Base-by-base conservation (phyloP, 2,113 vertebrate genomes). In the Amphiprion ocellaris region DNA sequence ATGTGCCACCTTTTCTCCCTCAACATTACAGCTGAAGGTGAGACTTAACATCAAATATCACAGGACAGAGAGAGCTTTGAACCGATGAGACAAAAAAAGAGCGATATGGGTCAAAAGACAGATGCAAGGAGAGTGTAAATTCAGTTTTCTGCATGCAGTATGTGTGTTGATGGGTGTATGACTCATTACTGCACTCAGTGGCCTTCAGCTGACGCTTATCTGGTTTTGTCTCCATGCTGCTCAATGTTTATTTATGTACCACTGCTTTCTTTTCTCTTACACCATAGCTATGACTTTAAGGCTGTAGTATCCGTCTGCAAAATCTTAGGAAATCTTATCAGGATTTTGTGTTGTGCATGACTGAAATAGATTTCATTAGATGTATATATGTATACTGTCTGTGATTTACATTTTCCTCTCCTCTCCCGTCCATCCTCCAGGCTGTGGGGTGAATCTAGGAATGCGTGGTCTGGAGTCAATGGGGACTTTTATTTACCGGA, bases 361-460 rank as follows among this genome's bases (percentile, higher is more conserved):
- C 8, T 49, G 8, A 65, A 14, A 63, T 15, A 16, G 23, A 12
- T 52, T 61, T 49, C n/a, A 52, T 74, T 44, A 49, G 10, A 37
- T 4, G 10, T 12, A 26, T 69, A 3, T 54, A 14, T 37, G 10
- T 23, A 15, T 23, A 19, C 10, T 62, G 17, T 55, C n/a, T 19
- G 1, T 52, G 30, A 15, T 59, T 24, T 47, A 28, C 67, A 7
- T 8, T 33, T 52, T 65, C 30, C 58, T 6, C 53, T 11, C 28
- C 39, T 52, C 52, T 33, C 33, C 60, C 33, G 16, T 49, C 47
- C n/a, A 0, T 72, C 47, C 41, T 54, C 47, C 87, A 96, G 95
- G 92, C 63, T 96, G 90, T 64, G 95, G 95, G 33, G 94, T 96
- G 50, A 96, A 96, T 87, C 90, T 96, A 16, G 94, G 95, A 12